Percentiles rank a stretch among this genome's conserved stretches.
Conservation (phyloP, 2,797 vertebrate genomes). For the Peromyscus aztecus region DNA sequence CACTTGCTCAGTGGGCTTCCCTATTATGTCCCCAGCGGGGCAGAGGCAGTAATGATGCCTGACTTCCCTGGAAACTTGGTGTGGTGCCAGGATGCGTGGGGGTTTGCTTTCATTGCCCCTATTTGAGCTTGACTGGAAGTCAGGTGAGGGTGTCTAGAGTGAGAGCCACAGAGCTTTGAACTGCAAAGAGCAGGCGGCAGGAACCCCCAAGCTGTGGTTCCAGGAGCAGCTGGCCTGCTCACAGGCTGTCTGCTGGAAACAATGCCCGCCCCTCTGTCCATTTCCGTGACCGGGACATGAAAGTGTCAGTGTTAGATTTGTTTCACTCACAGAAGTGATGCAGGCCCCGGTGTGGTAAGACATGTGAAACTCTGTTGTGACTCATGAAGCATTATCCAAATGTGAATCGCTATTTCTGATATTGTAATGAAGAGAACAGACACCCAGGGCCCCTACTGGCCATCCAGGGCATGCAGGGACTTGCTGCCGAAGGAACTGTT, state of each 20-base stretch:
- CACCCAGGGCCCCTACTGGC: not conserved
- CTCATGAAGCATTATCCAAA: not conserved
- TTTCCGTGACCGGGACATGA: conserved; percentile 50
- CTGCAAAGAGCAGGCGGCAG: not conserved
- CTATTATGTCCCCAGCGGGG: conserved; percentile 37
- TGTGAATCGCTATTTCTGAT: not conserved
- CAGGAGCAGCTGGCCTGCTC: not conserved
- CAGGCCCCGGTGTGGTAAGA: conserved; percentile 28
- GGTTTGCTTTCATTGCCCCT: conserved; percentile 37
- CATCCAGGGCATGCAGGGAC: not conserved
- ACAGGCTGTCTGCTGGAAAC: not conserved
- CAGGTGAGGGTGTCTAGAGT: not conserved
- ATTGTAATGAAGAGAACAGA: not conserved
- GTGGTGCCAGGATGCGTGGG: not conserved
- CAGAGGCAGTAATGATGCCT: not conserved
- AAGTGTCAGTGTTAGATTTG: conserved; percentile 3
- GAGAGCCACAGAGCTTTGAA: not conserved
- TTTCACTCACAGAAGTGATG: conserved; percentile 24
- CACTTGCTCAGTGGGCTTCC: conserved; percentile 36
- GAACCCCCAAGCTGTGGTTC: not conserved
- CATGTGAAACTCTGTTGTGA: conserved; percentile 28
- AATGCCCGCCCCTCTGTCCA: not conserved
- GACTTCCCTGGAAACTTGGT: not conserved
- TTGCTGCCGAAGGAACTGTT: not conserved
- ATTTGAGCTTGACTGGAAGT: conserved; percentile 47